phyloP scores from a whole-genome alignment of 2,113 vertebrate genomes.

The Dermatemys mawii region DNA sequence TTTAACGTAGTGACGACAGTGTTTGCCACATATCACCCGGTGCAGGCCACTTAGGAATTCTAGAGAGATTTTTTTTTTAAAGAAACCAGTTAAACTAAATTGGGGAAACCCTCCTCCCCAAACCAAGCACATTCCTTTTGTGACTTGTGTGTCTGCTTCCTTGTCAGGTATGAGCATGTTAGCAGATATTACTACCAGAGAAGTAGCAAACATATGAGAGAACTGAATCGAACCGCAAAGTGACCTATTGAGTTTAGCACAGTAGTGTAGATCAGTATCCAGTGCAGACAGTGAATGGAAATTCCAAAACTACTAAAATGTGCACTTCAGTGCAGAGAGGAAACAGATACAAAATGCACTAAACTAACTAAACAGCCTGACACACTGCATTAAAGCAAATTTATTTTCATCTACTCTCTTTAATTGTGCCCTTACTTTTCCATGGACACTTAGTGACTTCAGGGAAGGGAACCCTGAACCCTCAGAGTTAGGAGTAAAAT shows the following conservation, averaged over 20 bases:
- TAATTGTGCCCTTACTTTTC: not conserved
- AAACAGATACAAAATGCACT: not conserved
- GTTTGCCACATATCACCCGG: not conserved
- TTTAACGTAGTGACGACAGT: not conserved
- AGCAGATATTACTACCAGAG: slow-evolving; percentile 22
- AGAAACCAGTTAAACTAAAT: not conserved
- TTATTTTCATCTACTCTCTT: not conserved
- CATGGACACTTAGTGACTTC: not conserved
- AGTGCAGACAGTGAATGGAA: not conserved
- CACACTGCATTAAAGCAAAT: not conserved
- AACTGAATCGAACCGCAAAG: slow-evolving; percentile 17
- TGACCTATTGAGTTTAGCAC: not conserved
- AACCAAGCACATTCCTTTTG: not conserved
- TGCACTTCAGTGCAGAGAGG: not conserved
- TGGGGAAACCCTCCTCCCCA: not conserved
- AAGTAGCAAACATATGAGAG: slow-evolving; percentile 14
- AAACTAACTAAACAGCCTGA: not conserved
- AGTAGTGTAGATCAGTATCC: slow-evolving; percentile 6
- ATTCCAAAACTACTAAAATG: not conserved
- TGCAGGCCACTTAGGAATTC: slow-evolving; percentile 20
- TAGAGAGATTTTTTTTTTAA: not conserved
- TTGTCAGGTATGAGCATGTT: not conserved
- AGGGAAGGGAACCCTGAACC: not conserved
- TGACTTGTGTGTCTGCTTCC: not conserved
- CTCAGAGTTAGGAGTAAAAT: not conserved